Conservation (phyloP, 2,113 vertebrate genomes). For the Empidonax traillii region DNA sequence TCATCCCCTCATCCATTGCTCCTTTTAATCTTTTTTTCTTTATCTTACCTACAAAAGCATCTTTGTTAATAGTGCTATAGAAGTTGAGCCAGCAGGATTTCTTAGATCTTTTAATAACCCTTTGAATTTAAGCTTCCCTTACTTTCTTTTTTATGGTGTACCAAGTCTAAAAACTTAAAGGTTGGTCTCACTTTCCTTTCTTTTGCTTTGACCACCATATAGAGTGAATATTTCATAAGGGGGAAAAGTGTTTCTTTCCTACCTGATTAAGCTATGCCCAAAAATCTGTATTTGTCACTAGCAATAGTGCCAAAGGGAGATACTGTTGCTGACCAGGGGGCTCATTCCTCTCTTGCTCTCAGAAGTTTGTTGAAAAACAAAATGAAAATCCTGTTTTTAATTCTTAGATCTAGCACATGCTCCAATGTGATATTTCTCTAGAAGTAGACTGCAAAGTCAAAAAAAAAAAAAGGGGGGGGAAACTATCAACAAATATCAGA, state of each 20-base stretch:
- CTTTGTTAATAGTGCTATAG: constrained; percentile 66
- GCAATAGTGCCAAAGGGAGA: neutral
- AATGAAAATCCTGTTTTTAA: neutral
- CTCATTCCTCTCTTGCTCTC: neutral
- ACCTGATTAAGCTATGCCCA: neutral
- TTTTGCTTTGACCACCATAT: neutral
- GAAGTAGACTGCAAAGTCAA: neutral
- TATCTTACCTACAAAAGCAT: constrained; percentile 43
- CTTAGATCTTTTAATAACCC: constrained; percentile 63
- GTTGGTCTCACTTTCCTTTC: neutral
- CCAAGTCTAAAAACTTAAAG: constrained; percentile 14
- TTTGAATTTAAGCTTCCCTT: constrained; percentile 34
- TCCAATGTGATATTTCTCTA: neutral
- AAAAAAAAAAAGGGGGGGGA: neutral
- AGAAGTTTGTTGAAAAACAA: neutral
- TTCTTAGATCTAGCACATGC: neutral
- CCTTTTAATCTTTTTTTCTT: constrained; percentile 36
- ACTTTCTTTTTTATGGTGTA: constrained; percentile 14
- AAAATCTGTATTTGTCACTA: neutral
- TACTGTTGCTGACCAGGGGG: neutral
- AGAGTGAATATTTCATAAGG: neutral
- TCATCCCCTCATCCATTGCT: neutral
- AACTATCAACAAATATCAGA: neutral
- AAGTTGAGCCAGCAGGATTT: constrained; percentile 58
- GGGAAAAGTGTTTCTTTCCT: neutral